These are phyloP conservation scores for Hypolimnas misippus DNA, from an alignment of 2,888 invertebrate genomes.

Conservation along the genomic window DNA sequence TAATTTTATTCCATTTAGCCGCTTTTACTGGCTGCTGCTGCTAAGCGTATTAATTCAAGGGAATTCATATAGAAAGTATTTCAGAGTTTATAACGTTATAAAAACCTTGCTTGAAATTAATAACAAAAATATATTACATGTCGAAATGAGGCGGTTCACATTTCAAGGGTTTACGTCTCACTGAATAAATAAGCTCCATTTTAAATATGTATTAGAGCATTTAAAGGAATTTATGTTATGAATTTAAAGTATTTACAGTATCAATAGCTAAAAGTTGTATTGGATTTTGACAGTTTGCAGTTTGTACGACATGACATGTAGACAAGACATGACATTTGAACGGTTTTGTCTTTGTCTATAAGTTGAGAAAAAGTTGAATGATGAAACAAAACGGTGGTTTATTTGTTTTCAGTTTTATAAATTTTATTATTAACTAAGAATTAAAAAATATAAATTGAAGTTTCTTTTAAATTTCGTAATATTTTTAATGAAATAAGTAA, in stretches of 20 bases:
- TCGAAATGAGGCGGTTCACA: slow-evolving; percentile 79
- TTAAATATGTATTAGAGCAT: slow-evolving; percentile 25
- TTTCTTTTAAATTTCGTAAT: no score
- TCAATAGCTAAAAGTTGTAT: not conserved
- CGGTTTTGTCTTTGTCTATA: no score
- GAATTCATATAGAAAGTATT: not conserved
- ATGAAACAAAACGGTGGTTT: not conserved
- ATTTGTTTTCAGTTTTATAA: no score
- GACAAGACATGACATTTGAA: not conserved
- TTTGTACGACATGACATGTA: not conserved
- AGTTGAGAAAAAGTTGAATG: not conserved
- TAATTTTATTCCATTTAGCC: no score
- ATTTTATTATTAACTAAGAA: no score
- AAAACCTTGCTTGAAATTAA: not conserved
- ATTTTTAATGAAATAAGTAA: no score
- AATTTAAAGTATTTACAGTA: not conserved
- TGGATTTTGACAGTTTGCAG: not conserved
- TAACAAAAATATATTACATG: slow-evolving; percentile 56
- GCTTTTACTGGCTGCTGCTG: no score
- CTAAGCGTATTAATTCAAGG: no score
- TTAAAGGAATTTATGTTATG: not conserved
- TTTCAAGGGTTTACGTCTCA: slow-evolving; percentile 79
- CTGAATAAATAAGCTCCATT: slow-evolving; percentile 83
- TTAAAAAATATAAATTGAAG: no score
- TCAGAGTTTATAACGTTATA: not conserved